Conservation (phyloP, 2,113 vertebrate species). For the Mastomys coucha region DNA sequence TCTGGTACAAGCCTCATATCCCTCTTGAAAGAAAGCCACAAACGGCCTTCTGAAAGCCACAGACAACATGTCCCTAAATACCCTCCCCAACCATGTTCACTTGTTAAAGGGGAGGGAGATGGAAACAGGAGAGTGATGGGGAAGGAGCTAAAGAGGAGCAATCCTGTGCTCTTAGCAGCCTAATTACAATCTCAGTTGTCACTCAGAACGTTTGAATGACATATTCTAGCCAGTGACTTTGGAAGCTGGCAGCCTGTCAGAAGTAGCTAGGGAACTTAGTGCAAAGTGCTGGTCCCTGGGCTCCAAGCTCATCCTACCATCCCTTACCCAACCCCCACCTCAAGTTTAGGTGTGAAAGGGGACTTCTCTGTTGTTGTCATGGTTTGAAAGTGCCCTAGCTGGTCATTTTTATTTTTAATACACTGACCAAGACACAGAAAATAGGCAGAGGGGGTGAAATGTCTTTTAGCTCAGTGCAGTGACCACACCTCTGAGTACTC, state of each 20-base stretch:
- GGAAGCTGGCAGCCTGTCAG: constrained; percentile 37
- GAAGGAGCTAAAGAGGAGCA: constrained; percentile 2
- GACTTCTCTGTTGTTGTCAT: not conserved
- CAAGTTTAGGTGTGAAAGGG: not conserved
- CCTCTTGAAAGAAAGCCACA: not conserved
- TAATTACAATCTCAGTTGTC: constrained; percentile 56
- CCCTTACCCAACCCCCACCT: not conserved
- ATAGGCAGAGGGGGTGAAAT: not conserved
- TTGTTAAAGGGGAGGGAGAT: not conserved
- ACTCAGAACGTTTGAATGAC: constrained; percentile 50
- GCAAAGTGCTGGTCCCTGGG: not conserved
- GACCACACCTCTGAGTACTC: not conserved
- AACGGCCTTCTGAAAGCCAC: not conserved
- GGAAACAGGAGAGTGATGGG: not conserved
- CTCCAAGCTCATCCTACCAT: not conserved
- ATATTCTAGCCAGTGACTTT: constrained; percentile 62
- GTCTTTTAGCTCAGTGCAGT: not conserved
- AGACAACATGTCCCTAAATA: not conserved
- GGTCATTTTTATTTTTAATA: not conserved
- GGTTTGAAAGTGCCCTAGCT: not conserved
- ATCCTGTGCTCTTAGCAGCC: not conserved
- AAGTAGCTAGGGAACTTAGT: not conserved
- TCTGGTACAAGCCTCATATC: not conserved
- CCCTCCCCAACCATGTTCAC: not conserved
- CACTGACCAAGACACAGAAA: not conserved